Base-by-base conservation (phyloP, 2,113 vertebrate genomes). In the Burhinus oedicnemus region DNA sequence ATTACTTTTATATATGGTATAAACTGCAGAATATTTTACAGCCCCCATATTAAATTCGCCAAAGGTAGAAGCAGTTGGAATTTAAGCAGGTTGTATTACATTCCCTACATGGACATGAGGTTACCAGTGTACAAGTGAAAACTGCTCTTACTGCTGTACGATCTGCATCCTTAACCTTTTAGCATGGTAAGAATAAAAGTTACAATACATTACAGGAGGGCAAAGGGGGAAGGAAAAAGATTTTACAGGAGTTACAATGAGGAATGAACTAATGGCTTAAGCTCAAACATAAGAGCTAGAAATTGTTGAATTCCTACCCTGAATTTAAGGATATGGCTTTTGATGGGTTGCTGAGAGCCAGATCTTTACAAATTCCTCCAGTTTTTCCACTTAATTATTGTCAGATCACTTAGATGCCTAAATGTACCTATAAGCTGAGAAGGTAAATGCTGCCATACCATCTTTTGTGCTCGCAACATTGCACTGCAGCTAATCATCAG, bases 291-390 rank as follows among this genome's bases (percentile, higher is more conserved):
- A 32, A 57, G 52, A 82, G 9, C 17, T 21, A 38, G 15, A 36
- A 72, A 66, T 7, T 49, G 42, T 30, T 84, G n/a, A 76, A 84
- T 79, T 84, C 20, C 51, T 87, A 51, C 18, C 11, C 45, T 80
- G 34, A 52, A 54, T 85, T 87, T 85, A 82, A 92, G 19, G 32
- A 29, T 75, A 64, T 71, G 80, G 13, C 15, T 95, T 96, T 91
- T 72, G 66, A 45, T 30, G 72, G 36, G 9, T 69, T 79, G 52
- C 74, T 72, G 57, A 89, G n/a, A 84, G 65, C 0, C 83, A 77
- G 23, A 38, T 75, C 90, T 81, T 22, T 6, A 52, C 30, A 88
- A 83, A 83, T 71, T 69, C 10, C 4, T 61, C 10, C 11, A 49
- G 3, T 38, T 78, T 91, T 93, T 76, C 61, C 5, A 1, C 36